Evolutionary conservation across 2,888 invertebrate genomes (phyloP).

Genomic region (Mycalesis mineus): DNA sequence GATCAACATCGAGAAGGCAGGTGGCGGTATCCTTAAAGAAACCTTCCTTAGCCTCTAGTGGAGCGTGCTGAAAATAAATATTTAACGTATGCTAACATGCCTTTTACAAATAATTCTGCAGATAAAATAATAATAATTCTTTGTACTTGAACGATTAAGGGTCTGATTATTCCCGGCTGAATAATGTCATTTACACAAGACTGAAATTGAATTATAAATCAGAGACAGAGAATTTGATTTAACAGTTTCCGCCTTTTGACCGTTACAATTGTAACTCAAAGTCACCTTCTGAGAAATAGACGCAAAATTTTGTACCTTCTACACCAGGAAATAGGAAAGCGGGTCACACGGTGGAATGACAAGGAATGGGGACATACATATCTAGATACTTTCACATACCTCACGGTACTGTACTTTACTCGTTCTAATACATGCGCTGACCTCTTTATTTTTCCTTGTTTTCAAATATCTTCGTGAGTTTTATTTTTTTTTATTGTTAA

Average conservation of each 20-base stretch:
- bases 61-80: too few relatives aligned
- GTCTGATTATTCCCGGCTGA: too few relatives aligned
- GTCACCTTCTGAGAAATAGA: background rate
- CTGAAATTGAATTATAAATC: too few relatives aligned
- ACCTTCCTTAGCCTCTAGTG: too few relatives aligned
- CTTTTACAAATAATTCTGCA: too few relatives aligned
- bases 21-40: too few relatives aligned
- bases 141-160: too few relatives aligned
- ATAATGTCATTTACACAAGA: too few relatives aligned
- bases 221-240: too few relatives aligned
- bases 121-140: too few relatives aligned
- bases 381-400: slow-evolving; percentile 9
- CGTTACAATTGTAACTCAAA: background rate
- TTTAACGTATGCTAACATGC: too few relatives aligned
- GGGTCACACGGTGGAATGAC: slow-evolving; percentile 18
- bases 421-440: slow-evolving; percentile 18
- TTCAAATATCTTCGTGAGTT: background rate
- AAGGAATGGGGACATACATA: slow-evolving; percentile 24
- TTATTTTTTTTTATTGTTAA: background rate
- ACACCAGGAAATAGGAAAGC: slow-evolving; percentile 16
- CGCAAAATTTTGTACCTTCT: slow-evolving; percentile 3
- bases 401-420: slow-evolving; percentile 14
- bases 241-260: background rate
- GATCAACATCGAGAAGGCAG: too few relatives aligned
- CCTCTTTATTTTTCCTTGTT: slow-evolving; percentile 12